Percentiles rank a stretch among this genome's conserved stretches.
Evolutionary conservation across 2,888 invertebrate genomes (phyloP).

Genomic region (Azorinus chamasolen): DNA sequence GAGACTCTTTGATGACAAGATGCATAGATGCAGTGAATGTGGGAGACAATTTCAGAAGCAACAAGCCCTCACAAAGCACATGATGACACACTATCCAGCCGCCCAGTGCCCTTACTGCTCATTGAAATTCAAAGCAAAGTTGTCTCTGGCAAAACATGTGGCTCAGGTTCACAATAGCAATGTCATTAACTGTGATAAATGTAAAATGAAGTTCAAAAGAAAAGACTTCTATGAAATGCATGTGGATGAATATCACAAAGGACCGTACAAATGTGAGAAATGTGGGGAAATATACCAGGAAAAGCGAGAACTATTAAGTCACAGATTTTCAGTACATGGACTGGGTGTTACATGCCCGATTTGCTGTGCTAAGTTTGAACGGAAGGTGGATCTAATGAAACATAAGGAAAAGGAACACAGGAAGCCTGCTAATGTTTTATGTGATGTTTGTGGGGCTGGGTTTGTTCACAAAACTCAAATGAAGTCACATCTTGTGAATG

Average conservation of each 20-base stretch:
- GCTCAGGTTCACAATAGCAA: too few relatives aligned
- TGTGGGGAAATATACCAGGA: conserved; percentile 9
- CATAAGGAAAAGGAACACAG: conserved; percentile 20
- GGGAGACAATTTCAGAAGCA: not conserved
- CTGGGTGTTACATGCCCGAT: not conserved
- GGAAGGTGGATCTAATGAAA: conserved; percentile 3
- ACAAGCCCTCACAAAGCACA: not conserved
- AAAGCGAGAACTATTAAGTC: not conserved
- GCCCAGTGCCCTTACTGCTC: not conserved
- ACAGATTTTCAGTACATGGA: not conserved
- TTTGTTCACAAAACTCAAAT: conserved; percentile 17
- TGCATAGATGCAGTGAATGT: conserved; percentile 8
- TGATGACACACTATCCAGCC: not conserved
- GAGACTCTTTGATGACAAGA: not conserved
- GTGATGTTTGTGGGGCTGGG: conserved; percentile 35
- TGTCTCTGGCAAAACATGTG: too few relatives aligned
- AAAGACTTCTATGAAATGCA: not conserved
- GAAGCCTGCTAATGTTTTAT: conserved; percentile 6
- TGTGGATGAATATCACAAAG: not conserved
- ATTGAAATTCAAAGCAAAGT: too few relatives aligned
- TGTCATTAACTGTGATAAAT: conserved; percentile 16
- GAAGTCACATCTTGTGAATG: conserved; percentile 23
- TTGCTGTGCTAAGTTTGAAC: not conserved
- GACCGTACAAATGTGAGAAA: not conserved
- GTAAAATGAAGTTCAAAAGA: conserved; percentile 20